Evolutionary conservation across 2,113 vertebrate species (phyloP).

Genomic region (Aptenodytes patagonicus): DNA sequence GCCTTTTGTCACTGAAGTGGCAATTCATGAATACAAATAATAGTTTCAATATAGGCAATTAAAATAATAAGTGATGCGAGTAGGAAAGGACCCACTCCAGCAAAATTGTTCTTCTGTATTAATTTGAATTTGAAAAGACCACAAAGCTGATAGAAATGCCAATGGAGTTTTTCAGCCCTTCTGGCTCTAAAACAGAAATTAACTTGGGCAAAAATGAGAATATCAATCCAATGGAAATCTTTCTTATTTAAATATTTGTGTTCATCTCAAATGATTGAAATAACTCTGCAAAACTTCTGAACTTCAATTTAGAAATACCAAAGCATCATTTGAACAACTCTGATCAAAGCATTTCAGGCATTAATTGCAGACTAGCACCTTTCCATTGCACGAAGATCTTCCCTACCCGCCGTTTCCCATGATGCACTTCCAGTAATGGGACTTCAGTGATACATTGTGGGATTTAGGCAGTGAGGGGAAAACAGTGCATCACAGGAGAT

Average conservation of each 20-base stretch:
- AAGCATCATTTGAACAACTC: not conserved
- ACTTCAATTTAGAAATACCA: not conserved
- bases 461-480: not conserved
- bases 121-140: slow-evolving; percentile 13
- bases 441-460: not conserved
- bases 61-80: not conserved
- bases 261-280: not conserved
- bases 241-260: not conserved
- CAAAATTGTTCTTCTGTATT: not conserved
- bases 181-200: not conserved
- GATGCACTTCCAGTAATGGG: not conserved
- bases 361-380: not conserved
- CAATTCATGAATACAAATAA: not conserved
- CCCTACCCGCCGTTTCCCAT: not conserved
- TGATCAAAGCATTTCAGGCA: not conserved
- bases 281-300: not conserved
- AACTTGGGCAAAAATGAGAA: not conserved
- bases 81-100: not conserved
- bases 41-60: not conserved
- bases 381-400: not conserved
- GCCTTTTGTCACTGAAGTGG: not conserved
- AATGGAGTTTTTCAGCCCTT: not conserved
- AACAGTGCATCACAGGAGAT: not conserved
- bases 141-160: not conserved
- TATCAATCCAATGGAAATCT: not conserved